These are phyloP conservation scores for Amazona guildingii DNA, from an alignment of 2,113 vertebrate genomes.

Conservation along the genomic window DNA sequence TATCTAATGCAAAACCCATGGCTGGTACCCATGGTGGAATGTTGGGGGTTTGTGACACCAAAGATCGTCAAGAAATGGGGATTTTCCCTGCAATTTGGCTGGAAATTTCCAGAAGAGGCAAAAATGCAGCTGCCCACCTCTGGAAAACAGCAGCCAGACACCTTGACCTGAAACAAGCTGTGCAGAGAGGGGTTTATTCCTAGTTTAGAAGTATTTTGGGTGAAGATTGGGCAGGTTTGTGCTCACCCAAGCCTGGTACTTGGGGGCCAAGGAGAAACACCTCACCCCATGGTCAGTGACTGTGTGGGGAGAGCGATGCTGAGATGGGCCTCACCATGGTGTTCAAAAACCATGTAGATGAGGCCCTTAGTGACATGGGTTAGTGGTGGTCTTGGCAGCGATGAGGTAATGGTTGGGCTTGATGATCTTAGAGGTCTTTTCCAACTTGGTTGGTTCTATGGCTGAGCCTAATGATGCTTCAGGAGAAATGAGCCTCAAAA, in stretches of 20 bases:
- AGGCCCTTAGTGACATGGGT: neutral
- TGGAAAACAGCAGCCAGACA: neutral
- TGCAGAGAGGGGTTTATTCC: rapidly evolving
- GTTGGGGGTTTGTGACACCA: neutral
- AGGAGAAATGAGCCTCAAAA: neutral
- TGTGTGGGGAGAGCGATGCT: neutral
- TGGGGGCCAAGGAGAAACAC: neutral
- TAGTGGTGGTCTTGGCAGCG: neutral
- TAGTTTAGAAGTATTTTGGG: neutral
- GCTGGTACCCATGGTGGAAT: neutral
- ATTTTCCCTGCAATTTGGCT: neutral
- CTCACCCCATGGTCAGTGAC: rapidly evolving
- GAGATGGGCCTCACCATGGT: neutral
- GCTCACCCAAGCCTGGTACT: neutral
- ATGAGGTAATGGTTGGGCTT: neutral
- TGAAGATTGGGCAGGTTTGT: neutral
- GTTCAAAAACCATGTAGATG: neutral
- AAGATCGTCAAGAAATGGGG: neutral
- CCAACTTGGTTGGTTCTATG: neutral
- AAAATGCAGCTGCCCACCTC: neutral
- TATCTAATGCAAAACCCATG: neutral
- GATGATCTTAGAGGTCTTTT: neutral
- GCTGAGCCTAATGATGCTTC: neutral
- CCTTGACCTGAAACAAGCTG: neutral
- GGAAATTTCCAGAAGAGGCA: neutral